phyloP scores from a whole-genome alignment of 2,113 vertebrate genomes.

The Silurus meridionalis region DNA sequence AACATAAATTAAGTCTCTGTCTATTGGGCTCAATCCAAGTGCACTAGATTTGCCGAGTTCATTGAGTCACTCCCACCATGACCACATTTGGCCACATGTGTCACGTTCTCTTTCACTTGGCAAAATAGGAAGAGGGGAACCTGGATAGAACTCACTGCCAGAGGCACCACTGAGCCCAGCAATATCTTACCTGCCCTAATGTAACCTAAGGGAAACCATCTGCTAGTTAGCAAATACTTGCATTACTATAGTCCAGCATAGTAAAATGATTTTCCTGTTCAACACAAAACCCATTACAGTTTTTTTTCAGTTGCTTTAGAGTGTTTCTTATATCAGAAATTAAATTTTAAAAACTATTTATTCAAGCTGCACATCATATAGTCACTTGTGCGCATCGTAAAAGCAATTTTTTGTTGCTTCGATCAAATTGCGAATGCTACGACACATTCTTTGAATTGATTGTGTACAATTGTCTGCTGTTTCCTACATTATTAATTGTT shows the following conservation, averaged over 20 bases:
- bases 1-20: conserved; percentile 62
- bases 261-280: background rate
- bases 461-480: too few species aligned
- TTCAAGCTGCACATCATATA: too few species aligned
- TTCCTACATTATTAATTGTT: too few species aligned
- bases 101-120: conserved; percentile 60
- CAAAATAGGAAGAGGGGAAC: conserved; percentile 56
- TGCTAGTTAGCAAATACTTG: background rate
- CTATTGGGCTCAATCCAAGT: conserved; percentile 59
- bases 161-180: background rate
- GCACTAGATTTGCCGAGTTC: conserved; percentile 50
- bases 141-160: background rate
- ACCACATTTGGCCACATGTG: conserved; percentile 70
- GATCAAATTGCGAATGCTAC: too few species aligned
- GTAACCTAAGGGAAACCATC: background rate
- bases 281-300: background rate
- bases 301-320: too few species aligned
- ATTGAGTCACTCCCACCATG: conserved; percentile 62
- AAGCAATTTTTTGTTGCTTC: too few species aligned
- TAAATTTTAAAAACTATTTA: too few species aligned
- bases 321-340: too few species aligned
- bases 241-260: background rate
- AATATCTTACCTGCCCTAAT: conserved; percentile 9
- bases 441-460: too few species aligned
- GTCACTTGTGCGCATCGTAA: too few species aligned